Evolutionary conservation across 2,113 vertebrate species (phyloP).

Genomic region (Tichodroma muraria): DNA sequence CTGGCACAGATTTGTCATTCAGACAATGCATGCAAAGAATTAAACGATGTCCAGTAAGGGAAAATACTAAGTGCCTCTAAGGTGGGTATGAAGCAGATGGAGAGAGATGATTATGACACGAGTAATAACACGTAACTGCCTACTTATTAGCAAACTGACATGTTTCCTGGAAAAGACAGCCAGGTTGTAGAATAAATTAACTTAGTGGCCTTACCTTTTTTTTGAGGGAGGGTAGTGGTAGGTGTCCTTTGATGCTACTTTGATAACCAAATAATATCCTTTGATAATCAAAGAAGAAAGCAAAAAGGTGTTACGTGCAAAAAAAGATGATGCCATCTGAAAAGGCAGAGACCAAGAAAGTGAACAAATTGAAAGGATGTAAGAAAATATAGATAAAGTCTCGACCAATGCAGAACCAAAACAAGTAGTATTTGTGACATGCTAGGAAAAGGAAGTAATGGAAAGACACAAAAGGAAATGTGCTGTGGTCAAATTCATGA

Average conservation of each 20-base stretch:
- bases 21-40: neutral
- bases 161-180: neutral
- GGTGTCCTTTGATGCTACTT: neutral
- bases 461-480: neutral
- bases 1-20: neutral
- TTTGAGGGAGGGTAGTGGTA: accelerated
- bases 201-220: neutral
- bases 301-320: neutral
- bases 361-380: neutral
- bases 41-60: neutral
- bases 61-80: neutral
- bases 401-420: neutral
- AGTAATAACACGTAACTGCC: neutral
- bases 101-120: neutral
- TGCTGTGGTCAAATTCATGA: neutral
- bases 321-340: neutral
- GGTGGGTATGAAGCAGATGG: neutral
- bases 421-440: neutral
- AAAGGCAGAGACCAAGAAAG: neutral
- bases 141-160: neutral
- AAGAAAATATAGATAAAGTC: neutral
- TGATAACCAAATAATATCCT: neutral
- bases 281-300: neutral
- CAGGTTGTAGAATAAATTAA: neutral
- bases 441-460: neutral